A percentile compares a stretch with the other conserved stretches of the same genome.
Conservation (phyloP, 2,797 vertebrate genomes). For the Malurus leucopterus region DNA sequence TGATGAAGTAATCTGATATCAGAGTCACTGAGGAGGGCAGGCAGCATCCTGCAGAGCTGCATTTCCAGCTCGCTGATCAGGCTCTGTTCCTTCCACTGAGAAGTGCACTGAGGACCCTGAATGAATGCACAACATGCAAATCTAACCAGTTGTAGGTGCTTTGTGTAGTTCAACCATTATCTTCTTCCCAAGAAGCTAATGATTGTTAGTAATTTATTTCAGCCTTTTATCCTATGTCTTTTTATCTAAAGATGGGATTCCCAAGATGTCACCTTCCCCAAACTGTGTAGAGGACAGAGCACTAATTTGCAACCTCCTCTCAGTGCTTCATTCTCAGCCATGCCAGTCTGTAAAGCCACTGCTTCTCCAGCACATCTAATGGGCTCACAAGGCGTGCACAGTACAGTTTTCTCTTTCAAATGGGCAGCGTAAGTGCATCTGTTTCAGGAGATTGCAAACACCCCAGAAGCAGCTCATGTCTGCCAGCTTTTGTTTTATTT, state of each 20-base stretch:
- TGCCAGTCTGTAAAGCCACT: accelerated
- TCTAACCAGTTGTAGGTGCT: not conserved
- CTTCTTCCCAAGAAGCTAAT: not conserved
- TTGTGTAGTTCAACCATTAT: not conserved
- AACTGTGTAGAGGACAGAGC: not conserved
- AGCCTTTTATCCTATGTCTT: not conserved
- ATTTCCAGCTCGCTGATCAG: not conserved
- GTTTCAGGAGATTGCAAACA: not conserved
- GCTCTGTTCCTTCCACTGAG: not conserved
- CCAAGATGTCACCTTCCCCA: not conserved
- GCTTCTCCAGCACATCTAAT: not conserved
- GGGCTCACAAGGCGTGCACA: accelerated
- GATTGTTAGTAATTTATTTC: not conserved
- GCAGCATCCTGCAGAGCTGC: not conserved
- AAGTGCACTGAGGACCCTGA: not conserved
- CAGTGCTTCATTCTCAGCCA: not conserved
- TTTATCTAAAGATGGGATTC: not conserved
- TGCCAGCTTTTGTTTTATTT: not conserved
- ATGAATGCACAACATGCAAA: not conserved
- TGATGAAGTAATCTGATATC: not conserved
- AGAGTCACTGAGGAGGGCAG: not conserved
- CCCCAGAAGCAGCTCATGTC: not conserved
- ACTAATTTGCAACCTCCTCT: not conserved
- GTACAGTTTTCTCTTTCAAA: not conserved
- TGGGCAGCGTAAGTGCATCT: not conserved